A percentile compares a stretch with the other conserved stretches of the same genome.
Conservation (phyloP, 2,113 vertebrate genomes). For the Vulpes ferrilata region DNA sequence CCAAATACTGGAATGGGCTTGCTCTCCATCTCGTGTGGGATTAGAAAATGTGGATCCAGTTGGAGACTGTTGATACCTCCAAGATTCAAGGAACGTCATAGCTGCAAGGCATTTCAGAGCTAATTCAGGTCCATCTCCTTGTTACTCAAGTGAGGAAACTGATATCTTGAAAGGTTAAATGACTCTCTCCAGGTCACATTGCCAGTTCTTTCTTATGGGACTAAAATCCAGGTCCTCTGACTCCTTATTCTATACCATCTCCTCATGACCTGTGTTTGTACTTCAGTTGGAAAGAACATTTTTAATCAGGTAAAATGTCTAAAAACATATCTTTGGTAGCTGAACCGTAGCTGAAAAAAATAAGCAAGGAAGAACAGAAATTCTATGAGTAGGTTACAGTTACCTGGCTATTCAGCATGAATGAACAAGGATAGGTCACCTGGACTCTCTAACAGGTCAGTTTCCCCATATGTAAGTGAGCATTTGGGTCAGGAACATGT, state of each 20-base stretch:
- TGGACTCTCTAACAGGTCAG: not conserved
- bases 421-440: not conserved
- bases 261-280: not conserved
- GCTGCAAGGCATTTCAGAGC: not conserved
- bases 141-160: not conserved
- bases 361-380: not conserved
- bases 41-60: not conserved
- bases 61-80: not conserved
- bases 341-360: not conserved
- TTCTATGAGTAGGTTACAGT: not conserved
- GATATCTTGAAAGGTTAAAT: not conserved
- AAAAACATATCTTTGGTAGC: not conserved
- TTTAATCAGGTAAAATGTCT: slow-evolving; percentile 30
- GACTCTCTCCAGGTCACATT: not conserved
- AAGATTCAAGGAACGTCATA: not conserved
- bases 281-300: not conserved
- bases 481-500: not conserved
- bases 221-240: not conserved
- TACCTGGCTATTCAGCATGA: not conserved
- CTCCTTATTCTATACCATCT: not conserved
- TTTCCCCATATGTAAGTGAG: not conserved
- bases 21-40: slow-evolving; percentile 71
- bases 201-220: not conserved
- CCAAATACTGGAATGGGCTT: slow-evolving; percentile 23
- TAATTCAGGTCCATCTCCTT: not conserved